These are phyloP conservation scores for Formica exsecta DNA, from an alignment of 1,140 invertebrate genomes.

Conservation along the genomic window DNA sequence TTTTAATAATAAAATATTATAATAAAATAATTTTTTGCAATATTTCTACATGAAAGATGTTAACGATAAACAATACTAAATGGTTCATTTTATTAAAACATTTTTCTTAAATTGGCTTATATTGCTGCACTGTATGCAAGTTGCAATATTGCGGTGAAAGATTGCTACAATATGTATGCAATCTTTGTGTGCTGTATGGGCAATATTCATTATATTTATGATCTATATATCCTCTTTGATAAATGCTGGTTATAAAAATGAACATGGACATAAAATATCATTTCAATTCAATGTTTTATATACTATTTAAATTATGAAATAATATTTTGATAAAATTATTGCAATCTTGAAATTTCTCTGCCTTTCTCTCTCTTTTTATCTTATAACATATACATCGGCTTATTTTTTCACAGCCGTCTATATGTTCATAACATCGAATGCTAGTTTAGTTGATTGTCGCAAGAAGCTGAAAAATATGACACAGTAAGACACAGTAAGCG, in stretches of 20 bases:
- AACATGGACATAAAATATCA: not conserved
- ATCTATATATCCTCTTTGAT: conserved; percentile 1
- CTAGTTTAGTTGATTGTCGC: not conserved
- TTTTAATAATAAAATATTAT: no score
- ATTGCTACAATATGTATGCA: no score
- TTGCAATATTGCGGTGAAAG: no score
- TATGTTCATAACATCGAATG: not conserved
- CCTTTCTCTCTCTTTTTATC: not conserved
- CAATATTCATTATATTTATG: conserved; percentile 16
- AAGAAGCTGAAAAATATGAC: conserved; percentile 26
- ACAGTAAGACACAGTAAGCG: not conserved
- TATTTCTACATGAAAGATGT: no score
- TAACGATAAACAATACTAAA: no score
- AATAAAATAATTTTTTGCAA: no score
- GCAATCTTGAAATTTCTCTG: not conserved
- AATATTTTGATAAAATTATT: not conserved
- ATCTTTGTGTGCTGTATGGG: no score
- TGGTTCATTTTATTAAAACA: no score
- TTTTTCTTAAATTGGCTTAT: no score
- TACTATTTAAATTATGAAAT: not conserved
- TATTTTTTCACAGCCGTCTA: not conserved
- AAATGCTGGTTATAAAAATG: not conserved
- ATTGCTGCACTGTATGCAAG: no score
- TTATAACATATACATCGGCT: not conserved
- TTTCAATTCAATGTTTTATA: not conserved